Evolutionary conservation across 2,113 vertebrate genomes (phyloP).

Genomic region (Gyps fulvus): DNA sequence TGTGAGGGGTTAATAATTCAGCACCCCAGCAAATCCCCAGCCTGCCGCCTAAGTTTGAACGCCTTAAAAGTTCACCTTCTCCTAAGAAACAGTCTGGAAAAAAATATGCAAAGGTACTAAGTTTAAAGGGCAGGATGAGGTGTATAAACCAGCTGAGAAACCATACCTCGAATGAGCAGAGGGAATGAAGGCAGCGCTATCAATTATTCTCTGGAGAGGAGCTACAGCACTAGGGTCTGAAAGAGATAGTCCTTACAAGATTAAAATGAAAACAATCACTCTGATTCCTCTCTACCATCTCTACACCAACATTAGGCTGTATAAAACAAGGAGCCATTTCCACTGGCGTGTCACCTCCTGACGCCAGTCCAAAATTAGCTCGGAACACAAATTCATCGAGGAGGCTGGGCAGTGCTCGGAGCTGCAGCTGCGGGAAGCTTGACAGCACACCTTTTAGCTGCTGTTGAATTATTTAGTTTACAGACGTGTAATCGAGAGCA

Average conservation of each 20-base stretch:
- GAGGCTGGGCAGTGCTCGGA: not conserved
- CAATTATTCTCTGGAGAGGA: not conserved
- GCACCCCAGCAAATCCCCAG: not conserved
- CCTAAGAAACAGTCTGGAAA: not conserved
- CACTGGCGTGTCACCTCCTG: not conserved
- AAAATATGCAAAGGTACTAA: not conserved
- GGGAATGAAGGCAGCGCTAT: not conserved
- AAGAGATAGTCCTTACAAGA: not conserved
- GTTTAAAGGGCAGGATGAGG: not conserved
- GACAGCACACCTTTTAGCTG: not conserved
- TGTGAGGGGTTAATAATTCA: not conserved
- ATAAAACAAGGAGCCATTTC: not conserved
- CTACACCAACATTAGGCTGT: not conserved
- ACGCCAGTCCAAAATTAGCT: not conserved
- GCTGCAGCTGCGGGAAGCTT: not conserved
- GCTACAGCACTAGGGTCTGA: not conserved
- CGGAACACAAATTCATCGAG: rapidly evolving
- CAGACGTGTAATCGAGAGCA: not conserved
- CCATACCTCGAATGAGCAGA: rapidly evolving
- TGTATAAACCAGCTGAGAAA: not conserved
- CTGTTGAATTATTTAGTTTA: not conserved
- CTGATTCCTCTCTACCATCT: rapidly evolving
- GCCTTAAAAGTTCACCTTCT: not conserved
- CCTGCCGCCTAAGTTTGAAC: rapidly evolving
- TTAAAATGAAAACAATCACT: not conserved